Conservation (phyloP, 2,113 vertebrate species). For the Halichoeres trimaculatus region DNA sequence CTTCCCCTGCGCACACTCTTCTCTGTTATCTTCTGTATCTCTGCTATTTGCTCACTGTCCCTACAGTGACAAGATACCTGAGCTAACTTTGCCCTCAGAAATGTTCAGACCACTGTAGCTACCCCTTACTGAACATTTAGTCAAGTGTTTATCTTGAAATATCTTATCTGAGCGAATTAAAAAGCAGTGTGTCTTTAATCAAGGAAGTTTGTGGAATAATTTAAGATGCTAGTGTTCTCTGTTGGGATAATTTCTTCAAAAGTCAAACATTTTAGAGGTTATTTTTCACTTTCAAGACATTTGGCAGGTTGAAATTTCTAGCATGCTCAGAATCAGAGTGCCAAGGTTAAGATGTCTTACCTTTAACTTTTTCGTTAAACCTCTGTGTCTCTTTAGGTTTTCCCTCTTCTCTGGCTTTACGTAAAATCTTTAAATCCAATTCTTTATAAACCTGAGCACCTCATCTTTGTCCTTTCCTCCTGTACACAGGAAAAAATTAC, state of each 20-base stretch:
- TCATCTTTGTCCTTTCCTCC: no score
- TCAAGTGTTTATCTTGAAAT: slow-evolving; percentile 33
- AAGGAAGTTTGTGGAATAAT: slow-evolving; percentile 29
- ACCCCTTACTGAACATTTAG: slow-evolving; percentile 24
- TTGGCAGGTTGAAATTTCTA: neutral
- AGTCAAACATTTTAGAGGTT: neutral
- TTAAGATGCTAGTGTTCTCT: slow-evolving; percentile 15
- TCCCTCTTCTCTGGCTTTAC: no score
- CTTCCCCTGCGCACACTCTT: slow-evolving; percentile 18
- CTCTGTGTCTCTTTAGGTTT: no score
- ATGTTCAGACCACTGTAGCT: slow-evolving; percentile 11
- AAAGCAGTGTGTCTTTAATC: slow-evolving; percentile 24
- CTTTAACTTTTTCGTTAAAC: no score
- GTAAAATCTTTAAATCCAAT: neutral
- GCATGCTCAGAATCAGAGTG: neutral
- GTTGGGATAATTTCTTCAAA: slow-evolving; percentile 10
- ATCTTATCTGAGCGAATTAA: slow-evolving; percentile 20
- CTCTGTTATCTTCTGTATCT: slow-evolving; percentile 18
- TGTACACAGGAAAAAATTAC: no score
- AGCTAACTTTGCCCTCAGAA: slow-evolving; percentile 37
- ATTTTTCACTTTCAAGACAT: neutral
- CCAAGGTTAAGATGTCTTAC: neutral
- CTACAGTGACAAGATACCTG: slow-evolving; percentile 24
- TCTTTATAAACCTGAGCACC: no score
- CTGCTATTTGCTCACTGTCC: slow-evolving; percentile 46